Evolutionary conservation across 2,888 invertebrate genomes (phyloP), one percentile per base, ranked within the genome.

Genomic region (Synergus umbraculus): DNA sequence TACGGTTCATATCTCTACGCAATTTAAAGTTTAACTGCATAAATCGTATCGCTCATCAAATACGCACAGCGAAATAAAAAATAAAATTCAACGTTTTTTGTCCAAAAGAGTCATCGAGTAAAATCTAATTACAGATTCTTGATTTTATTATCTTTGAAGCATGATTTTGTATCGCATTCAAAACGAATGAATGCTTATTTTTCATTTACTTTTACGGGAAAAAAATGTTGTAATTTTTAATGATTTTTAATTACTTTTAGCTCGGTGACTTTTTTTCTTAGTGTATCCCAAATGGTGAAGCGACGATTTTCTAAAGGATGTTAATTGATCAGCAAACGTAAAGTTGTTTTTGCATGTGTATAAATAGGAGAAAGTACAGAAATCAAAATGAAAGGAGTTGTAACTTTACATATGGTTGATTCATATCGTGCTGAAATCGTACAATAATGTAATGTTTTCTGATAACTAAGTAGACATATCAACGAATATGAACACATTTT

Each of bases 1-100:
- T 89, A 89, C 90, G 86, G 89, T 89, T 89, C 90, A 87, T 89
- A 89, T 89, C 86, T 87, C 83, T 87, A 87, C 84, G 89, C 86
- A 87, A 84, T 83, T 89, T 73, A 89, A 87, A 85, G 83, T 87
- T 89, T 89, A 87, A 87, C 83, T 86, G 83, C 83, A 84, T 85
- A 85, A 84, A 85, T 80, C 84, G 82, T 79, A 82, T 85, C 83
- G 82, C 54, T 73, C 54, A 73, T 54, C n/a, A 5, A 54, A 58
- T 58, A 73, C 54, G 41, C 73, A 58, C 66, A 66, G n/a, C 43
- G n/a, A 41, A 1, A 46, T 13, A 41, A 73, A 66, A 66, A 58
- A 37, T 63, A 29, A 12, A 63, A 22, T 63, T 29, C 29, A 29
- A 22, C 1, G 15, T 18, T 60, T 37, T 43, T 43, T 15, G 44